A percentile compares a stretch with the other conserved stretches of the same genome.
Evolutionary conservation across 2,888 invertebrate species (phyloP).

Genomic region (Pharmacophagus antenor): DNA sequence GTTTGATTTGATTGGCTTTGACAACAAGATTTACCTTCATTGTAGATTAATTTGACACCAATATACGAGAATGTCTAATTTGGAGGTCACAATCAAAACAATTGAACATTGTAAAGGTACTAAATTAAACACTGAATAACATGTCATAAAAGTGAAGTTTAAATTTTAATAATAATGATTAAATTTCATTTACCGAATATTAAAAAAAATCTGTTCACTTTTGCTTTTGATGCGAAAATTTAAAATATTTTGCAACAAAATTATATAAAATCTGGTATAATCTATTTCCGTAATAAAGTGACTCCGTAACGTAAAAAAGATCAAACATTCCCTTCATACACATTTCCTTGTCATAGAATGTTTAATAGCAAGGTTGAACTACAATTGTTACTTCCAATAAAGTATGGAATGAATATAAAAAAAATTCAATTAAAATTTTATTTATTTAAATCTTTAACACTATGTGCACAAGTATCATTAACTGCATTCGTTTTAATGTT

Average conservation of each 20-base stretch:
- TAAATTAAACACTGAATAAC: no score
- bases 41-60: conserved; percentile 1
- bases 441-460: background rate
- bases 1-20: no score
- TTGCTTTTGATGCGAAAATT: background rate
- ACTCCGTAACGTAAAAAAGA: background rate
- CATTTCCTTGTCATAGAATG: conserved; percentile 7
- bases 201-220: no score
- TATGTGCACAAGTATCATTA: background rate
- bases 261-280: background rate
- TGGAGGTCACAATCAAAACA: no score
- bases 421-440: background rate
- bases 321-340: background rate
- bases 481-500: background rate
- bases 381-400: background rate
- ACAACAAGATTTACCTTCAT: conserved; percentile 5
- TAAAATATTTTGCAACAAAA: no score
- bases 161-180: no score
- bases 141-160: no score
- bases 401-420: background rate
- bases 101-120: no score
- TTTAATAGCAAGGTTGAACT: conserved; percentile 8
- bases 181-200: background rate
- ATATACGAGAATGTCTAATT: conserved; percentile 3
- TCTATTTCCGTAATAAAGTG: background rate